Conservation (phyloP, 2,888 invertebrate genomes). For the Chaetogeoica ovagalla region DNA sequence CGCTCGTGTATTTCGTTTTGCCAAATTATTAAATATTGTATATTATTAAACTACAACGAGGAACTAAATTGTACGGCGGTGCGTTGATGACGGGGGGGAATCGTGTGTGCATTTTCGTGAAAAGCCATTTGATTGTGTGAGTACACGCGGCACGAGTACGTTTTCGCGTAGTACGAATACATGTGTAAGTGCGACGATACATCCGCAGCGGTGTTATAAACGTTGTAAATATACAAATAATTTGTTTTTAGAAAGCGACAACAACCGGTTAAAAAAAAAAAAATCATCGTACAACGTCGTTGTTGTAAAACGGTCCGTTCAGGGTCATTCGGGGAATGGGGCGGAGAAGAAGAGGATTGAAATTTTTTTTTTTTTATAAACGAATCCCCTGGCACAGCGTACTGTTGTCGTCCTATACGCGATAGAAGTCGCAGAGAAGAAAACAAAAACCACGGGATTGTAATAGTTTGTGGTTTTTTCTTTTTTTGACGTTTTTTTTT, state of each 20-base stretch:
- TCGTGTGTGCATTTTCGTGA: slow-evolving; percentile 38
- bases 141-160: slow-evolving; percentile 15
- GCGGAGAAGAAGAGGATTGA: too few relatives aligned
- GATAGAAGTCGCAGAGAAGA: too few relatives aligned
- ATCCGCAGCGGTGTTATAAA: slow-evolving; percentile 10
- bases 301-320: too few relatives aligned
- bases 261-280: slow-evolving; percentile 29
- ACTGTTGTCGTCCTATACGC: too few relatives aligned
- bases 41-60: slow-evolving; percentile 20
- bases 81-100: background rate
- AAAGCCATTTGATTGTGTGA: slow-evolving; percentile 24
- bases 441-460: too few relatives aligned
- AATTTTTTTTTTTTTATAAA: too few relatives aligned
- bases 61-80: slow-evolving; percentile 26
- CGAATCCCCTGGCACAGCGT: too few relatives aligned
- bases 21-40: background rate
- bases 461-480: background rate
- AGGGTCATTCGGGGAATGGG: too few relatives aligned
- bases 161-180: slow-evolving; percentile 6
- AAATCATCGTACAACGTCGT: too few relatives aligned
- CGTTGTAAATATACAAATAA: background rate
- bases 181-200: background rate
- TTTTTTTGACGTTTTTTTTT: background rate
- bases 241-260: slow-evolving; percentile 31
- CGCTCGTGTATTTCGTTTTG: background rate